Percentiles rank a stretch among this genome's conserved stretches.
Conservation (phyloP, 2,888 invertebrate species). For the Cecidostiba fungosa region DNA sequence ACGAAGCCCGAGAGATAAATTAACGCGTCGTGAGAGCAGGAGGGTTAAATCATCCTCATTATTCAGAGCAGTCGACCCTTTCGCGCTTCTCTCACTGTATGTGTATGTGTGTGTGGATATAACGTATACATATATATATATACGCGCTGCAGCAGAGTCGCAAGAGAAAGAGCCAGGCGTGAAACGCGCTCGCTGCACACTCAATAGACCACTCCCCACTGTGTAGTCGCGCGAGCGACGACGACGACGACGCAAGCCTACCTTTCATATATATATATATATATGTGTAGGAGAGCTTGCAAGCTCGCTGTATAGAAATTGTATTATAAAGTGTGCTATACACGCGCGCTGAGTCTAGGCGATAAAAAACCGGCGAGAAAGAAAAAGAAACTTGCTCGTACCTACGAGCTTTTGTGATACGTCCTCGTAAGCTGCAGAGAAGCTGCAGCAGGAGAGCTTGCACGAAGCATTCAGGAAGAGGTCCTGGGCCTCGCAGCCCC, state of each 20-base stretch:
- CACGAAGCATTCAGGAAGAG: not conserved
- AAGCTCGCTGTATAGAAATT: not conserved
- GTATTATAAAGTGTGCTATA: not conserved
- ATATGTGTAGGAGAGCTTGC: too few relatives aligned
- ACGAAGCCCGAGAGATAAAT: not conserved
- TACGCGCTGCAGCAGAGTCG: not conserved
- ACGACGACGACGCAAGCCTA: not conserved
- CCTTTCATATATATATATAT: not conserved
- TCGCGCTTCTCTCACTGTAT: not conserved
- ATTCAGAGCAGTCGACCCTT: not conserved
- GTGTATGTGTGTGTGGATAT: not conserved
- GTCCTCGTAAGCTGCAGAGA: not conserved
- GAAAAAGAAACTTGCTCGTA: not conserved
- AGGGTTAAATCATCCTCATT: not conserved
- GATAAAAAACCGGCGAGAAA: not conserved
- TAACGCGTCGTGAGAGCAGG: not conserved
- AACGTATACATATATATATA: not conserved
- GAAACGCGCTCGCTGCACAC: not conserved
- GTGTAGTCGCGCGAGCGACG: not conserved
- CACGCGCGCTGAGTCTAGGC: too few relatives aligned
- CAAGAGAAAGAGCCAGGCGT: not conserved
- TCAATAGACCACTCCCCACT: slow-evolving; percentile 12
- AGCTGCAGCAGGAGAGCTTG: not conserved
- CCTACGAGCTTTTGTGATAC: not conserved
- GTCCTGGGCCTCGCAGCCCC: not conserved